A percentile compares a stretch with the other conserved stretches of the same genome.
phyloP scores from a whole-genome alignment of 1,140 invertebrate species.

The Drosophila ambigua region DNA sequence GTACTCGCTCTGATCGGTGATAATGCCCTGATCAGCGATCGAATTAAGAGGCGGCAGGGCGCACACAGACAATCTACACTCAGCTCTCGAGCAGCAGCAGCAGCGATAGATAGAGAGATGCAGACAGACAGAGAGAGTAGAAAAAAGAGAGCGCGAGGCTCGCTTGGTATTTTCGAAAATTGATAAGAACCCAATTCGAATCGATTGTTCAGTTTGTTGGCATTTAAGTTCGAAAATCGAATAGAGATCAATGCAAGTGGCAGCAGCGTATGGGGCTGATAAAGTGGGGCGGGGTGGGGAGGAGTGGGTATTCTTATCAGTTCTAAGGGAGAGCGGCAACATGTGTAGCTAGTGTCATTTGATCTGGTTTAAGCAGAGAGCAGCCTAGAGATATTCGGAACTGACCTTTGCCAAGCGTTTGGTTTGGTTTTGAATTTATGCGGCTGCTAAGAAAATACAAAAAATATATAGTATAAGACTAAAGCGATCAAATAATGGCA shows the following conservation, averaged over 20 bases:
- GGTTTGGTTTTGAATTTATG: no score
- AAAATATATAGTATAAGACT: no score
- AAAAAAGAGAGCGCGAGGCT: constrained; percentile 28
- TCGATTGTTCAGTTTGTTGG: constrained; percentile 25
- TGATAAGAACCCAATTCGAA: constrained; percentile 57
- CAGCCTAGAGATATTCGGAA: no score
- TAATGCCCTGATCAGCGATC: constrained; percentile 47
- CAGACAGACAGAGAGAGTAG: constrained; percentile 9
- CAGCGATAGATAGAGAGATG: not conserved
- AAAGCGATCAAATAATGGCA: no score
- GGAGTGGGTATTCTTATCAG: constrained; percentile 15
- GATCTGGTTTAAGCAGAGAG: no score
- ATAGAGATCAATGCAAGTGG: constrained; percentile 17
- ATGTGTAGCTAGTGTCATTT: no score
- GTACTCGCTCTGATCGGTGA: constrained; percentile 22
- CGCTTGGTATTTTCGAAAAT: constrained; percentile 67
- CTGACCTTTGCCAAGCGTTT: no score
- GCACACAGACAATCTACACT: not conserved
- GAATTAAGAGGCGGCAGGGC: constrained; percentile 62
- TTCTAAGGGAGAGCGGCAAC: not conserved
- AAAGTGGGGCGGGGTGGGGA: not conserved
- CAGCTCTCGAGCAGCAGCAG: constrained; percentile 19
- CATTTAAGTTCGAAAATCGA: constrained; percentile 39
- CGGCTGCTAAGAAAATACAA: no score
- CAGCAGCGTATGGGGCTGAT: not conserved